Evolutionary conservation across 2,797 vertebrate species (phyloP).

Genomic region (Rhadinocentrus ornatus): DNA sequence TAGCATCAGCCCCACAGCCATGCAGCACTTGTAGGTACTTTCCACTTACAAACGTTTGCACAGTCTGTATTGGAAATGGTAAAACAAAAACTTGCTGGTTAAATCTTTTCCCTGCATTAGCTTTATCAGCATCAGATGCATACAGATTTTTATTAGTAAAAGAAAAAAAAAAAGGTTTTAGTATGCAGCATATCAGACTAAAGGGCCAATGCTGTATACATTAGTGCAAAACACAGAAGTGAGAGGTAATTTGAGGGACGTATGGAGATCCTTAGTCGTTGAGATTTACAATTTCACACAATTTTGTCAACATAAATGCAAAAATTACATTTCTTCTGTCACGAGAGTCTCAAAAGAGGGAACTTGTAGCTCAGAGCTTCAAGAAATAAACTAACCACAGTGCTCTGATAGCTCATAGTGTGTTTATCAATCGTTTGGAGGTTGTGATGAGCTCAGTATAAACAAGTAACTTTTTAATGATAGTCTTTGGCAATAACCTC

Average conservation of each 20-base stretch:
- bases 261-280: conserved; percentile 21
- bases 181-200: conserved; percentile 33
- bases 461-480: conserved; percentile 12
- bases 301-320: background rate
- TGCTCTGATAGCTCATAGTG: background rate
- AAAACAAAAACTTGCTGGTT: conserved; percentile 36
- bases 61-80: conserved; percentile 29
- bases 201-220: conserved; percentile 45
- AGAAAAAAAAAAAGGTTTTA: conserved; percentile 11
- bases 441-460: conserved; percentile 3
- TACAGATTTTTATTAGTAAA: conserved; percentile 21
- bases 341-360: conserved; percentile 13
- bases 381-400: conserved; percentile 6
- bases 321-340: conserved; percentile 30
- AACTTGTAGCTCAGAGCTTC: background rate
- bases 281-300: conserved; percentile 35
- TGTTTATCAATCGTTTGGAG: background rate
- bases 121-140: conserved; percentile 21
- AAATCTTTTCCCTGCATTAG: conserved; percentile 7
- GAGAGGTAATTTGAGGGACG: conserved; percentile 63
- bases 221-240: conserved; percentile 73
- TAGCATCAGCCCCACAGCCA: conserved; percentile 30
- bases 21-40: conserved; percentile 53
- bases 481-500: conserved; percentile 55
- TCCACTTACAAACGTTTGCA: conserved; percentile 42